Conservation (phyloP, 2,113 vertebrate genomes). For the Acanthochromis polyacanthus region DNA sequence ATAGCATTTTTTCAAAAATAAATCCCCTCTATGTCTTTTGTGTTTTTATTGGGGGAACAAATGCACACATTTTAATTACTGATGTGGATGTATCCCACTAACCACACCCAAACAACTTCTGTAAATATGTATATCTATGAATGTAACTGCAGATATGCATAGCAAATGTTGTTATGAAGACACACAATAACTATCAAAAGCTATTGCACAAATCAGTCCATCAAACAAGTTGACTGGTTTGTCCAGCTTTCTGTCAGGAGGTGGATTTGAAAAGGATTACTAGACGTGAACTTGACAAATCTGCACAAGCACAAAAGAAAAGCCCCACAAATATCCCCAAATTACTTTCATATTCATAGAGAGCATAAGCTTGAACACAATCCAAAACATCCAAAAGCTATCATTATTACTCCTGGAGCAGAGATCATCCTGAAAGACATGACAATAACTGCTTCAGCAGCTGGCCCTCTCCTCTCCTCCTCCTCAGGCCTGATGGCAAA, state of each 20-base stretch:
- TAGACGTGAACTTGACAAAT: background rate
- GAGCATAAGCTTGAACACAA: background rate
- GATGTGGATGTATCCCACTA: too few relatives aligned
- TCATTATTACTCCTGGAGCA: background rate
- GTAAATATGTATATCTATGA: background rate
- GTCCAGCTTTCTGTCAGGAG: background rate
- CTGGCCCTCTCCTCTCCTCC: background rate
- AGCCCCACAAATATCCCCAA: background rate
- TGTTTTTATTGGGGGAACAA: too few relatives aligned
- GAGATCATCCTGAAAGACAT: background rate
- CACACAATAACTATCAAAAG: background rate
- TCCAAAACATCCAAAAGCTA: background rate
- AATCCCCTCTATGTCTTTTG: too few relatives aligned
- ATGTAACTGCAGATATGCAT: background rate
- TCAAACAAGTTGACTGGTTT: background rate
- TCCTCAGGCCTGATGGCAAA: constrained; percentile 10
- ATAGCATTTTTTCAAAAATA: too few relatives aligned
- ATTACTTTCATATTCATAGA: background rate
- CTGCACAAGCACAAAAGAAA: background rate
- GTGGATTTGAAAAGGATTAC: background rate
- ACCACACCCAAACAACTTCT: background rate
- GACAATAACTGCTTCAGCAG: background rate
- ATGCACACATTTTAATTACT: too few relatives aligned
- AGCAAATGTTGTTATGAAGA: background rate
- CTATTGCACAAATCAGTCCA: background rate